These are phyloP conservation scores for Cetonia aurata DNA, from an alignment of 2,888 invertebrate genomes.

Conservation along the genomic window DNA sequence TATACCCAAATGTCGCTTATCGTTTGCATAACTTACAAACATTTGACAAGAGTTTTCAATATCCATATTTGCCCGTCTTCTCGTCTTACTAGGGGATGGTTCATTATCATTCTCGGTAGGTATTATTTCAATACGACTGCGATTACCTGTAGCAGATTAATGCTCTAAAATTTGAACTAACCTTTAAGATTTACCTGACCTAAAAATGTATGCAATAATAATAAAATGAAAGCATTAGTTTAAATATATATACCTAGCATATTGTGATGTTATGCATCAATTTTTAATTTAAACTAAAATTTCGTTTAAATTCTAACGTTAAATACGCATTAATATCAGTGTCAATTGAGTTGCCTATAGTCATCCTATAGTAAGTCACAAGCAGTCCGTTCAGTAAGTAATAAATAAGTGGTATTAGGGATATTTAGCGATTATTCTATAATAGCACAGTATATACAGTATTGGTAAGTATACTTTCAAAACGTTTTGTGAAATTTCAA, in stretches of 20 bases:
- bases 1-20: neutral
- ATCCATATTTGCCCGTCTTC: conserved; percentile 45
- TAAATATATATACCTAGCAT: conserved; percentile 23
- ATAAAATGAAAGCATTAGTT: neutral
- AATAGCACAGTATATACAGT: no score
- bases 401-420: no score
- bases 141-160: conserved; percentile 25
- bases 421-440: neutral
- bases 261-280: conserved; percentile 17
- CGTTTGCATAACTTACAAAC: conserved; percentile 42
- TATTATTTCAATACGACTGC: conserved; percentile 11
- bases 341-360: conserved; percentile 21
- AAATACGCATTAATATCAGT: conserved; percentile 9
- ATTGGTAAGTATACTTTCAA: no score
- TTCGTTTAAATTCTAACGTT: neutral
- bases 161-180: conserved; percentile 7
- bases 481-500: no score
- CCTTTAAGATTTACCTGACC: conserved; percentile 7
- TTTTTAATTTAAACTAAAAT: neutral
- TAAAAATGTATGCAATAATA: neutral
- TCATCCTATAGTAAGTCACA: neutral
- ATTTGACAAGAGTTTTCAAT: conserved; percentile 51
- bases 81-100: conserved; percentile 45
- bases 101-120: conserved; percentile 40
- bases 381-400: no score